Conservation (phyloP, 1,140 invertebrate species). For the Drosophila funebris region DNA sequence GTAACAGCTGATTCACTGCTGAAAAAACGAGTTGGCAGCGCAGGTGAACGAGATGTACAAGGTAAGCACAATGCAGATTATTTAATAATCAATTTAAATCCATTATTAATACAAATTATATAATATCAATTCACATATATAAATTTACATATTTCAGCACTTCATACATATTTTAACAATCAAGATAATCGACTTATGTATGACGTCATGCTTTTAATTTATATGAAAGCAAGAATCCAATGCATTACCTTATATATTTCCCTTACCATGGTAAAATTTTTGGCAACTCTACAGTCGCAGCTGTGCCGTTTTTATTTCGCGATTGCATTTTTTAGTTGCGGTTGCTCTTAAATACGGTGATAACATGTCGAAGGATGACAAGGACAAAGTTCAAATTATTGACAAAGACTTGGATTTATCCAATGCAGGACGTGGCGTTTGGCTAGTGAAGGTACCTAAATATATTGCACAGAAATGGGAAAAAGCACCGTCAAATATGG, state of each 20-base stretch:
- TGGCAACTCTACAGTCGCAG: conserved; percentile 14
- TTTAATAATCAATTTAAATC: not conserved
- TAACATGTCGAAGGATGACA: conserved; percentile 80
- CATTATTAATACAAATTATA: not conserved
- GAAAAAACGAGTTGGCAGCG: conserved; percentile 29
- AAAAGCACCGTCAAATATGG: conserved; percentile 90
- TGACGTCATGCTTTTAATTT: not conserved
- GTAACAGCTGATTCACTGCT: conserved; percentile 11
- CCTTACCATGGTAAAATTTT: not conserved
- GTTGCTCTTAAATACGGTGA: conserved; percentile 11
- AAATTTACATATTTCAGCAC: too few relatives aligned
- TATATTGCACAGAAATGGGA: conserved; percentile 93
- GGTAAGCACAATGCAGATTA: not conserved
- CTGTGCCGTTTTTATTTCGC: conserved; percentile 18
- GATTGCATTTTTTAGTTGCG: conserved; percentile 19
- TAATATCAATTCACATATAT: not conserved
- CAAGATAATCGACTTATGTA: too few relatives aligned
- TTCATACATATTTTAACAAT: too few relatives aligned
- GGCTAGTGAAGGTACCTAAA: conserved; percentile 98
- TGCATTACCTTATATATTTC: not conserved
- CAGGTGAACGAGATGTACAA: not conserved
- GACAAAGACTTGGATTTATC: conserved; percentile 93
- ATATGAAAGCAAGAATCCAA: too few relatives aligned
- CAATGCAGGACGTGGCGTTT: conserved; percentile 94
- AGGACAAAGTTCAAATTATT: conserved; percentile 72